Evolutionary conservation across 2,888 invertebrate genomes (phyloP), one percentile per base, ranked within the genome.

Genomic region (Ornithoptera priamus): DNA sequence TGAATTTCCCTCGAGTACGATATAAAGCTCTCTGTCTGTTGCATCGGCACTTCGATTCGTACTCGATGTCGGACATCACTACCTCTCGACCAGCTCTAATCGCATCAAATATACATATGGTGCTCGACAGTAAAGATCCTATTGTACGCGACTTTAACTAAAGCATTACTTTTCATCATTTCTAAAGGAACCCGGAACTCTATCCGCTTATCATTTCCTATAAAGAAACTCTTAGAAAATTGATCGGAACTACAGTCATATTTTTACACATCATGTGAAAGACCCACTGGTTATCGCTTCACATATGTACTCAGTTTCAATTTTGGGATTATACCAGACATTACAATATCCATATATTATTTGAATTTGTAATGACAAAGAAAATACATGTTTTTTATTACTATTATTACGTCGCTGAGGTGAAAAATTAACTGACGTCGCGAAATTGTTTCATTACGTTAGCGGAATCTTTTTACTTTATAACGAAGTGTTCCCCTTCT

Each of bases 1-100:
- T 76, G 84, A 83, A 92, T 91, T 91, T 92, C 92, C 92, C 91
- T 71, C 64, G 91, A 87, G 92, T 85, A 85, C 81, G 82, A 83
- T 92, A 89, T 88, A 87, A 85, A 80, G 78, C 81, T 80, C 80
- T 81, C 79, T 76, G 85, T 85, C 84, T 83, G 82, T 79, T 78
- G 78, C 79, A 78, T 81, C 82, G 82, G 80, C 79, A 84, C 82
- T 88, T 86, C 82, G 81, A 81, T 84, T 78, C 81, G 74, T 76
- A 81, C 81, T 87, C 83, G 87, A 88, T 86, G 83, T 78, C 77
- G 75, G 79, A 78, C 77, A 67, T 70, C 70, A 60, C 66, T 66
- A 62, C 20, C 46, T 50, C 30, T 64, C 50, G 30, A 46, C 42
- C 50, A 12, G 24, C 18, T 56, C 24, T 7, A 18, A 15, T 60